Conservation (phyloP, 2,888 invertebrate genomes). For the Habroteleia sp. region DNA sequence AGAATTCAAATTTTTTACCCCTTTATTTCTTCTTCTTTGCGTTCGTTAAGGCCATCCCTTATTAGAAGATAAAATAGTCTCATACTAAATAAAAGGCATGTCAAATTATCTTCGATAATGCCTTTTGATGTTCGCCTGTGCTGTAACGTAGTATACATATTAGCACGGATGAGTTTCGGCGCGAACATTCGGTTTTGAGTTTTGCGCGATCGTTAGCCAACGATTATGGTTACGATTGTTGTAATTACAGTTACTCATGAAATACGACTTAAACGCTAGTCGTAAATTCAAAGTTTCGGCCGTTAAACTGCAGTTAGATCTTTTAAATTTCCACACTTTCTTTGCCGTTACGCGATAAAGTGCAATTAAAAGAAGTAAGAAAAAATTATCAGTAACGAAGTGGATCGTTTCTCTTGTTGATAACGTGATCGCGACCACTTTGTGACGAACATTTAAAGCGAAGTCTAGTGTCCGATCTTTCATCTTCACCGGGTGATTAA, state of each 20-base stretch:
- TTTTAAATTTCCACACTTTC: conserved; percentile 30
- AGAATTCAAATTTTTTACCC: too few species aligned
- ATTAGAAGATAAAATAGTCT: too few species aligned
- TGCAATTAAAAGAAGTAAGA: conserved; percentile 7
- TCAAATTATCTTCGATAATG: too few species aligned
- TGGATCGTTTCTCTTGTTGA: conserved; percentile 7
- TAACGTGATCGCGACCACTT: conserved; percentile 19
- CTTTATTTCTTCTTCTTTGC: too few species aligned
- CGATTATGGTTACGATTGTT: conserved; percentile 39
- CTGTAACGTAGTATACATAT: conserved; percentile 23
- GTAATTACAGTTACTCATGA: conserved; percentile 47
- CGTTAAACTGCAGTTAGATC: conserved; percentile 40
- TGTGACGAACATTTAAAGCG: conserved; percentile 73
- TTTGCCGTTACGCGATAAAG: conserved; percentile 1
- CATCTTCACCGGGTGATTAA: conserved; percentile 61
- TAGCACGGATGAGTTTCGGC: conserved; percentile 11
- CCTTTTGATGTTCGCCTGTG: too few species aligned
- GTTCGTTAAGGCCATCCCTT: too few species aligned
- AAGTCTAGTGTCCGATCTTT: conserved; percentile 65
- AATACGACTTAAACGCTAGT: conserved; percentile 25
- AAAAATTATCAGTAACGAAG: conserved; percentile 7
- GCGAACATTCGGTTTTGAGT: conserved; percentile 14
- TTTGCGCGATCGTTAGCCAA: conserved; percentile 13
- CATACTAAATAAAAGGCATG: too few species aligned
- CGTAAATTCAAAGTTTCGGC: conserved; percentile 38